Conservation (phyloP, 2,797 vertebrate species). For the Ciconia nigra region DNA sequence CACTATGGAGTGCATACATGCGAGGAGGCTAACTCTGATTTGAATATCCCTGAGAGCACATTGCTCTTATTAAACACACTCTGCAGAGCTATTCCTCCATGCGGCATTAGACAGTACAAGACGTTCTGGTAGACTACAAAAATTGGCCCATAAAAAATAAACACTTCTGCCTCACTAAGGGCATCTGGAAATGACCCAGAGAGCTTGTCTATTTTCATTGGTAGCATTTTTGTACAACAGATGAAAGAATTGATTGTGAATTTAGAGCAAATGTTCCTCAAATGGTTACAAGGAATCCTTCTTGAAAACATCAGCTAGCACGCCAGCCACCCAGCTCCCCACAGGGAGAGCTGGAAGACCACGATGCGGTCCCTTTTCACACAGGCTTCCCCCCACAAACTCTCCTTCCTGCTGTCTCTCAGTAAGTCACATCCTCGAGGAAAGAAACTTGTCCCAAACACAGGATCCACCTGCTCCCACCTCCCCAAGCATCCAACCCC, state of each 20-base stretch:
- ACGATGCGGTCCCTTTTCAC: neutral
- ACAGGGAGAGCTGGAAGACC: neutral
- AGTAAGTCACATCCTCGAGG: neutral
- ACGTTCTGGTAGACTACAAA: constrained; percentile 38
- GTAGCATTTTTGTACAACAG: constrained; percentile 11
- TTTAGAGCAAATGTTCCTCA: constrained; percentile 24
- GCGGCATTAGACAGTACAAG: constrained; percentile 35
- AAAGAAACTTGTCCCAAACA: neutral
- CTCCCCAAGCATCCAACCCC: neutral
- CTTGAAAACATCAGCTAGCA: neutral
- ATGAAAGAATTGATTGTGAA: constrained; percentile 13
- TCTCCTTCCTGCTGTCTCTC: neutral
- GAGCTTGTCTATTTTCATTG: constrained; percentile 35
- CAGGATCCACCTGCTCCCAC: neutral
- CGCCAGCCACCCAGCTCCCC: neutral
- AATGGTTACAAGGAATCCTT: neutral
- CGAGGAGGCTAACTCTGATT: constrained; percentile 15
- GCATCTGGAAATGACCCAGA: constrained; percentile 56
- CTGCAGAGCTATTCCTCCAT: constrained; percentile 43
- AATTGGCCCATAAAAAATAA: constrained; percentile 56
- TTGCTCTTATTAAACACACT: constrained; percentile 47
- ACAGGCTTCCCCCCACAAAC: neutral
- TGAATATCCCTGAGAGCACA: constrained; percentile 55
- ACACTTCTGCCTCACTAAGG: constrained; percentile 52
- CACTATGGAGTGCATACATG: accelerated